These are phyloP conservation scores for Notechis scutatus DNA, from an alignment of 2,113 vertebrate genomes.

Conservation along the genomic window DNA sequence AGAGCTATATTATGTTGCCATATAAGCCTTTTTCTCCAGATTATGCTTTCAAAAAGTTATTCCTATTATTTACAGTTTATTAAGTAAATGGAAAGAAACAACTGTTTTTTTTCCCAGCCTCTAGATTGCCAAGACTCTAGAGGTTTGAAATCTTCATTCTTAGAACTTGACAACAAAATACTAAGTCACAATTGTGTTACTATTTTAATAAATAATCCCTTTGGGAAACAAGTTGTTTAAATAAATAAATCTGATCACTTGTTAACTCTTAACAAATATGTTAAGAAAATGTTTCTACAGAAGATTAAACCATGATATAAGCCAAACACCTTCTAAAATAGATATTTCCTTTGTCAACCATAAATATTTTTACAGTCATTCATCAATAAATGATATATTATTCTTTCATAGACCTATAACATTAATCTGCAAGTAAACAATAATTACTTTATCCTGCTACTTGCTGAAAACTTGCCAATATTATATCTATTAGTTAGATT, in stretches of 20 bases:
- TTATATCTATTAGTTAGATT: background rate
- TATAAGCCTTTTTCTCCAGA: background rate
- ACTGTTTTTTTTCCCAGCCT: background rate
- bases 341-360: background rate
- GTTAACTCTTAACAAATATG: background rate
- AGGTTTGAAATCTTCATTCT: slow-evolving; percentile 7
- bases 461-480: background rate
- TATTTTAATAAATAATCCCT: slow-evolving; percentile 1
- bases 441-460: background rate
- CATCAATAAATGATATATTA: background rate
- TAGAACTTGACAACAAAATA: slow-evolving; percentile 3
- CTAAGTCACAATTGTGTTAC: fast-evolving
- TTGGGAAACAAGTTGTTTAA: background rate
- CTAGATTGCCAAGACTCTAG: background rate
- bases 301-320: background rate
- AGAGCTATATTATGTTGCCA: background rate
- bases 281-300: background rate
- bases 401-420: background rate
- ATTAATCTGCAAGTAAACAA: background rate
- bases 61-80: slow-evolving; percentile 20
- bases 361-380: background rate
- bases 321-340: background rate
- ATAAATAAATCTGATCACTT: background rate
- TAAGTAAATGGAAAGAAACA: slow-evolving; percentile 1
- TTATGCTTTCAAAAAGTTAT: background rate